These are phyloP conservation scores for Drosophila seclusa DNA, from an alignment of 2,888 invertebrate species.

Conservation along the genomic window DNA sequence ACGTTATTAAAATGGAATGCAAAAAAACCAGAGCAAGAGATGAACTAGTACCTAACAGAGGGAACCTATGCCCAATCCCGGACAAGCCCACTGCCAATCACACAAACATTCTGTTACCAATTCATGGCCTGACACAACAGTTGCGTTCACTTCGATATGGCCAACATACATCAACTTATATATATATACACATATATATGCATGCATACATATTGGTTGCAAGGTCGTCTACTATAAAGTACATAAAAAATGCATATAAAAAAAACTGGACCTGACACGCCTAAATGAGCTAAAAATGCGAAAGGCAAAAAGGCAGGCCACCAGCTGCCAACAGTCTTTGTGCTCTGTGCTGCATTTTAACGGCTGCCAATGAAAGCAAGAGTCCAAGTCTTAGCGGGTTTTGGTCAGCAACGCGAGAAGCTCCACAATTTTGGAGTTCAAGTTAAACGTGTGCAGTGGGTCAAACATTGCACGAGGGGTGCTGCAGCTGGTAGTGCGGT, in stretches of 20 bases:
- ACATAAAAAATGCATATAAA: conserved; percentile 46
- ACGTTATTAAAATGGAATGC: conserved; percentile 53
- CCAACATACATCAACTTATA: conserved; percentile 31
- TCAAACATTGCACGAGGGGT: conserved; percentile 65
- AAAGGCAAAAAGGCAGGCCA: conserved; percentile 60
- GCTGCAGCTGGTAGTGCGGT: conserved; percentile 12
- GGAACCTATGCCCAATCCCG: conserved; percentile 19
- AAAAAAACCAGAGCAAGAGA: conserved; percentile 33
- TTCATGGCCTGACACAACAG: conserved; percentile 51
- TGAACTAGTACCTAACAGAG: conserved; percentile 30
- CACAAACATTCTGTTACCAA: conserved; percentile 41
- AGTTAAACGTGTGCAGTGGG: conserved; percentile 79
- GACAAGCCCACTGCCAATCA: conserved; percentile 54
- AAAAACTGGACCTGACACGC: conserved; percentile 77
- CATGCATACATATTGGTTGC: conserved; percentile 81
- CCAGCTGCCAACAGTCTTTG: conserved; percentile 20
- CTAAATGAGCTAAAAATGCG: conserved; percentile 78
- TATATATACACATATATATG: conserved; percentile 28
- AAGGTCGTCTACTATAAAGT: conserved; percentile 82
- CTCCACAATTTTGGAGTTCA: conserved; percentile 70
- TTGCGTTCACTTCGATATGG: conserved; percentile 63
- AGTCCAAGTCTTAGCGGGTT: conserved; percentile 49
- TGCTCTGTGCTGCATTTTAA: conserved; percentile 45
- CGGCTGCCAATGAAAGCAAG: conserved; percentile 64
- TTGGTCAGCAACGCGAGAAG: conserved; percentile 32